phyloP scores from a whole-genome alignment of 2,113 vertebrate species.

The Illadopsis cleaveri region DNA sequence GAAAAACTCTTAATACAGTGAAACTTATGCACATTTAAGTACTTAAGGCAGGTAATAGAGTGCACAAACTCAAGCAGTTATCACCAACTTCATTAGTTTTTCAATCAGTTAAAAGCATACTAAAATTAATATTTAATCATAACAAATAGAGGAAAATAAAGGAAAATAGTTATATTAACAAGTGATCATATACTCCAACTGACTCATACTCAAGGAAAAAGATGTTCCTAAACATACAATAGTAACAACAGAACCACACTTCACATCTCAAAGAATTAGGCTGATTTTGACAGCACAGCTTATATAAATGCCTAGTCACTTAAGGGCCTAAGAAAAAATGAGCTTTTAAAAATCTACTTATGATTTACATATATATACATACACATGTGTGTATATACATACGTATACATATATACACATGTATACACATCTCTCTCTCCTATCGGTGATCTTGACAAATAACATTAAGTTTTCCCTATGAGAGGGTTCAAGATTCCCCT shows the following conservation, averaged over 20 bases:
- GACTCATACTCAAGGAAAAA: background rate
- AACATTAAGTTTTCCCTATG: background rate
- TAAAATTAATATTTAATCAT: background rate
- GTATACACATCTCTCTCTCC: background rate
- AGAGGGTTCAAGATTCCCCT: background rate
- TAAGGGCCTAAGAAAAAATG: background rate
- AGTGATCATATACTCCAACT: background rate
- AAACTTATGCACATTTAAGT: background rate
- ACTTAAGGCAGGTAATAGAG: background rate
- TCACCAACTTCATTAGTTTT: background rate
- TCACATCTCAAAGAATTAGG: background rate
- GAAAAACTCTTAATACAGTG: background rate
- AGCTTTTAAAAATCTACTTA: background rate
- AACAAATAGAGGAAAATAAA: background rate
- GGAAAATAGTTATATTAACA: background rate
- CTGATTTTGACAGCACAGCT: background rate
- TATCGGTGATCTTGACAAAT: background rate
- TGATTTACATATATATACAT: background rate
- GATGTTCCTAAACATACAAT: background rate
- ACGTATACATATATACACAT: rapidly evolving
- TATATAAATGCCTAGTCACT: background rate
- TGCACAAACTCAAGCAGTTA: background rate
- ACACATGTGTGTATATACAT: background rate
- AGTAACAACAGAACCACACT: background rate
- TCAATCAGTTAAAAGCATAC: background rate